Base-by-base conservation (phyloP, 2,113 vertebrate genomes). In the Chlorocebus sabaeus region DNA sequence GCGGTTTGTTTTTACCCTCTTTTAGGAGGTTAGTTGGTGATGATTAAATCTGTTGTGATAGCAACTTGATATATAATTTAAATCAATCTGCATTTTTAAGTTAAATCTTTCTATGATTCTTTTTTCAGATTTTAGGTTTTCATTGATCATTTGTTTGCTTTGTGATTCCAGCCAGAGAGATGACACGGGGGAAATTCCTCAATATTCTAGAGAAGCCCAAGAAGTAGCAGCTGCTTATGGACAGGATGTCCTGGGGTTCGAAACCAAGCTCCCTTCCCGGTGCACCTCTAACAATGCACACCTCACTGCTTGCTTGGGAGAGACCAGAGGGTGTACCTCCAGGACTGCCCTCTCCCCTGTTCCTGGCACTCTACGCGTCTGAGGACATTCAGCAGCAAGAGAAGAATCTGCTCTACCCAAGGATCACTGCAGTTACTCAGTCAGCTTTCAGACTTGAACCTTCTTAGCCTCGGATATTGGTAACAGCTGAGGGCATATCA, bases 111-210 rank as follows among this genome's bases (percentile, higher is more conserved):
- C 76, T 93, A 4, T 64, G 48, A 83, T 91, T 40, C 2, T 84
- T 35, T 89, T 73, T 93, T 86, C 75, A 72, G 25, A 20, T 95
- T 89, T 94, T 76, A 68, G 1, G n/a, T 96, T 95, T 96, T 95
- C 70, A 89, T 76, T 96, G 68, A 80, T 59, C 75, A 84, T 81
- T 76, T 64, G 79, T 98, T 87, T 82, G 55, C 18, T 92, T 98
- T 98, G 32, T 98, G 84, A 98, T 99, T 99, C 78, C 99, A 99
- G 99, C 99, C 93, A 99, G 99, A 98, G 99, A 99, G 98, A 99
- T 99, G 99, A 99, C 99, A 89, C 99, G 99, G 86, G 99, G 99
- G 6, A 99, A 99, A 98, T 99, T 99, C 98, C 99, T 99, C 98
- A 99, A 99, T 98, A 99, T 99, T 98, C 98, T 99, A 98, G 99